Conservation (phyloP, 1,140 invertebrate species). For the honey bee (Apis mellifera) region DNA sequence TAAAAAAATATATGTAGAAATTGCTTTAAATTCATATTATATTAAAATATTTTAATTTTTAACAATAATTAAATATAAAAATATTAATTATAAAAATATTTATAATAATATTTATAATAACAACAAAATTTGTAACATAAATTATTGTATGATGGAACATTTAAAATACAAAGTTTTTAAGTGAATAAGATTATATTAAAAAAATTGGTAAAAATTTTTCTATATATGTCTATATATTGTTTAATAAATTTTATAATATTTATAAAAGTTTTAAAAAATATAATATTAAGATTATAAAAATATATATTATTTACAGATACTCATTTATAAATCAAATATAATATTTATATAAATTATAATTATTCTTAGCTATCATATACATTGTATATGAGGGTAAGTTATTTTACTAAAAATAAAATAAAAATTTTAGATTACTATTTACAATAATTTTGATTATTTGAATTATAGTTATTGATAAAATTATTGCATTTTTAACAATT, state of each 20-base stretch:
- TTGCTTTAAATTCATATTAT: no score
- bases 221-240: background rate
- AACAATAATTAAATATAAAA: no score
- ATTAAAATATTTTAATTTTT: no score
- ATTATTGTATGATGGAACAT: background rate
- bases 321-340: slow-evolving; percentile 22
- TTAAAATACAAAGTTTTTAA: background rate
- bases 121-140: background rate
- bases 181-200: slow-evolving; percentile 13
- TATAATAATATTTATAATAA: no score
- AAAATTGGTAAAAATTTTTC: slow-evolving; percentile 16
- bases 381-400: slow-evolving; percentile 74
- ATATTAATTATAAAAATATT: no score
- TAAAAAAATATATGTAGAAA: no score
- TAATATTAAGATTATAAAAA: slow-evolving; percentile 24
- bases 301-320: slow-evolving; percentile 65
- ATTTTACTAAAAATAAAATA: slow-evolving; percentile 26
- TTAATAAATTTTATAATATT: background rate
- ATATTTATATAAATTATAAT: slow-evolving; percentile 57
- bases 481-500: slow-evolving; percentile 69
- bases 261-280: background rate
- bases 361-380: slow-evolving; percentile 71
- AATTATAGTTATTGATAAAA: slow-evolving; percentile 27
- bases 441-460: slow-evolving; percentile 48
- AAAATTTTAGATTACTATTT: slow-evolving; percentile 55